A percentile compares a stretch with the other conserved stretches of the same genome.
These are phyloP conservation scores for Gallinago stenura DNA, from an alignment of 2,797 vertebrate genomes.

Conservation along the genomic window DNA sequence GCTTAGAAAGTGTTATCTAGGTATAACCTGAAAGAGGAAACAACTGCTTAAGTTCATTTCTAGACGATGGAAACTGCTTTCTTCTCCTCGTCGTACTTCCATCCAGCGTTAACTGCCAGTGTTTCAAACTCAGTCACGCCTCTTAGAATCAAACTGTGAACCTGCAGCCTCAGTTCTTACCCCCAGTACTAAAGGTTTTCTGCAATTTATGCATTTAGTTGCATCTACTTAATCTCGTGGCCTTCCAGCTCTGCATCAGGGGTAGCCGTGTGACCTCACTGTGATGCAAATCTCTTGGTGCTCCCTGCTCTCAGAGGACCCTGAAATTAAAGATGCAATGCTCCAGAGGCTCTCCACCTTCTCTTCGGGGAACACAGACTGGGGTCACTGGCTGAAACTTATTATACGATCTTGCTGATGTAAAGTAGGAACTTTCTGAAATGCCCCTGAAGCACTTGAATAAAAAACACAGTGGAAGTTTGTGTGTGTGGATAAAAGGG, in stretches of 20 bases:
- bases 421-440: neutral
- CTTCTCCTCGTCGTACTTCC: neutral
- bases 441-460: neutral
- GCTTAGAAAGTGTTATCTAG: constrained; percentile 47
- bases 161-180: neutral
- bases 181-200: neutral
- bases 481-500: neutral
- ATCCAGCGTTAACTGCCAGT: neutral
- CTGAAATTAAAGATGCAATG: constrained; percentile 29
- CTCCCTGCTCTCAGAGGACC: neutral
- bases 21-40: constrained; percentile 16
- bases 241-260: neutral
- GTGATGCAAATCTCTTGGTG: neutral
- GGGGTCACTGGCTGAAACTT: neutral
- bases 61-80: neutral
- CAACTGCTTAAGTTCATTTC: neutral
- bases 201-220: neutral
- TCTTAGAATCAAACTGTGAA: neutral
- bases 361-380: neutral
- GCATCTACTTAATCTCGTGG: neutral
- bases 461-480: neutral
- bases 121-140: neutral
- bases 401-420: neutral
- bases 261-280: accelerated
- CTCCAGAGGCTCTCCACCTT: neutral